These are phyloP conservation scores for Ophioninae sp. DNA, from an alignment of 2,888 invertebrate genomes.

Conservation along the genomic window DNA sequence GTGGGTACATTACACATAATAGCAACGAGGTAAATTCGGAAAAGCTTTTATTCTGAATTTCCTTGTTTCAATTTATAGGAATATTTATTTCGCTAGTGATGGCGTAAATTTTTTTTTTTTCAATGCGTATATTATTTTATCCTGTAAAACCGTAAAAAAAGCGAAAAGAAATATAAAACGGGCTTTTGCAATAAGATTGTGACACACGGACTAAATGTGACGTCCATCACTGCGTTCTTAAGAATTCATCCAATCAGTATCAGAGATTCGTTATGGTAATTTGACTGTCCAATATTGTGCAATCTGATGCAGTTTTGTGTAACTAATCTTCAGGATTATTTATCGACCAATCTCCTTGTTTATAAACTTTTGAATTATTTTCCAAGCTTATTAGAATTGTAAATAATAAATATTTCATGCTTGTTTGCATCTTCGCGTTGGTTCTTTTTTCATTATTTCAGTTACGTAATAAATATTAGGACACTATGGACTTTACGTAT, in stretches of 20 bases:
- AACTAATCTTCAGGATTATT: not conserved
- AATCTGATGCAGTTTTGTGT: not conserved
- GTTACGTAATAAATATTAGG: not conserved
- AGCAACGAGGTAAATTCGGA: conserved; percentile 10
- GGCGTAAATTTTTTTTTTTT: not conserved
- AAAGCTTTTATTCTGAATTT: conserved; percentile 10
- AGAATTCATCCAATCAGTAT: conserved; percentile 4
- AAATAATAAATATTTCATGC: not conserved
- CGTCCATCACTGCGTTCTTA: not conserved
- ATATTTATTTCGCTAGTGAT: conserved; percentile 1
- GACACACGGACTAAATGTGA: not conserved
- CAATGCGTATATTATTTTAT: not conserved
- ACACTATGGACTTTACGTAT: not conserved
- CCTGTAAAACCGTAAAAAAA: not conserved
- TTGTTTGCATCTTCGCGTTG: not conserved
- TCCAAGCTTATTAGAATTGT: not conserved
- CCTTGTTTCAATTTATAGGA: not conserved
- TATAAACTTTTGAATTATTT: conserved; percentile 14
- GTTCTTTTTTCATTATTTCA: not conserved
- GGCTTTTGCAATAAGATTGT: not conserved
- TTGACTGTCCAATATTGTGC: not conserved
- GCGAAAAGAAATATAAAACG: not conserved
- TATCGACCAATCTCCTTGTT: conserved; percentile 13
- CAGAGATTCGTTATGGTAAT: not conserved
- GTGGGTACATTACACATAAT: conserved; percentile 1